Evolutionary conservation across 2,888 invertebrate genomes (phyloP).

Genomic region (Folsomia candida): DNA sequence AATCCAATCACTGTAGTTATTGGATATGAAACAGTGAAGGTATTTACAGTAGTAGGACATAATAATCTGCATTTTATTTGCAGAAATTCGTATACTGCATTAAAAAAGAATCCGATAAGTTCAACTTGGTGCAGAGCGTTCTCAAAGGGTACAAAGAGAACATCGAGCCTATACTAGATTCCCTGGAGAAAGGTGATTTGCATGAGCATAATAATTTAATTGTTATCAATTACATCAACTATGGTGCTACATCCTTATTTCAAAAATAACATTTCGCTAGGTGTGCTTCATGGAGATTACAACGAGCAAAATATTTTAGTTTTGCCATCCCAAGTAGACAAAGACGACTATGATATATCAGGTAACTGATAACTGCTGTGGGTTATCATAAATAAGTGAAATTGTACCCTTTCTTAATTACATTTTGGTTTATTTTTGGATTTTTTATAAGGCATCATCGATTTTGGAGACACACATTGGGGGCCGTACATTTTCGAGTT

Average conservation of each 20-base stretch:
- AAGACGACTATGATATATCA: constrained; percentile 62
- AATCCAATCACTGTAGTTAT: no score
- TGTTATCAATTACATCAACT: no score
- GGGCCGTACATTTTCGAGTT: constrained; percentile 76
- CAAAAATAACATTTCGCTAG: no score
- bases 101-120: constrained; percentile 53
- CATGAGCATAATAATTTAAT: no score
- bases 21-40: constrained; percentile 60
- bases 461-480: constrained; percentile 79
- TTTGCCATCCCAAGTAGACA: constrained; percentile 51
- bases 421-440: no score
- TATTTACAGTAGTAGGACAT: no score
- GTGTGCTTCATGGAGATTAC: constrained; percentile 82
- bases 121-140: constrained; percentile 63
- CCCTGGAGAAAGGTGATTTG: no score
- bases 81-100: neutral
- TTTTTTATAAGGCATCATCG: constrained; percentile 74
- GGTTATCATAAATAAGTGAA: no score
- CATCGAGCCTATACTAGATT: neutral
- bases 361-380: no score
- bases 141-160: constrained; percentile 62
- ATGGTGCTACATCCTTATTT: no score
- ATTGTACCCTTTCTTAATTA: no score
- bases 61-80: no score
- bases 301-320: constrained; percentile 86